Conservation (phyloP, 2,888 invertebrate genomes). For the Eilema sororculum region DNA sequence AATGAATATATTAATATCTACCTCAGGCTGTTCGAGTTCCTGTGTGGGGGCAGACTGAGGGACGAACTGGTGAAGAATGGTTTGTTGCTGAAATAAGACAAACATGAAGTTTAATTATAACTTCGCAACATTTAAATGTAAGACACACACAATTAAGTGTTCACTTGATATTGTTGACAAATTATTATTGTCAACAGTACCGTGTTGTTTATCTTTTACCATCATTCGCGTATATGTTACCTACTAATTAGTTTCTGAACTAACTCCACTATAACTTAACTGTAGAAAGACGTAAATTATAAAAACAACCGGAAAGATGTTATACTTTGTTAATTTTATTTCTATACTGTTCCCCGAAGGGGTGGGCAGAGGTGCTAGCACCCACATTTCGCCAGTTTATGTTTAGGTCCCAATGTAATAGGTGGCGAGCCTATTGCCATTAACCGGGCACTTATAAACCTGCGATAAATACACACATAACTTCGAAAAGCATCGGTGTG, state of each 20-base stretch:
- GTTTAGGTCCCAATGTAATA: too few species aligned
- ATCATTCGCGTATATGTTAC: neutral
- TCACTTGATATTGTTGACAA: neutral
- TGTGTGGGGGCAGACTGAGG: conserved; percentile 83
- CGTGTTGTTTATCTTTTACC: neutral
- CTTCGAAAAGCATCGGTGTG: too few species aligned
- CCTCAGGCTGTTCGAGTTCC: conserved; percentile 81
- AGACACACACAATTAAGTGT: neutral
- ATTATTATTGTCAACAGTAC: neutral
- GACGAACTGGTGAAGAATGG: conserved; percentile 79
- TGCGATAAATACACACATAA: too few species aligned
- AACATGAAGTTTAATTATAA: conserved; percentile 18
- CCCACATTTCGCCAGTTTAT: too few species aligned
- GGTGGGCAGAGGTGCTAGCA: too few species aligned
- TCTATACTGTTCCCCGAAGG: too few species aligned
- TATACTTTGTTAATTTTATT: neutral
- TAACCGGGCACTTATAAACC: too few species aligned
- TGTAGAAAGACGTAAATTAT: neutral
- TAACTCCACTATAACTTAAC: too few species aligned
- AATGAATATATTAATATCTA: conserved; percentile 44
- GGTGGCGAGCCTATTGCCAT: too few species aligned
- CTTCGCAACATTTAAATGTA: neutral
- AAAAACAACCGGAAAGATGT: neutral
- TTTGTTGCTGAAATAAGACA: conserved; percentile 69
- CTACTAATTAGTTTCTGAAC: too few species aligned